Evolutionary conservation across 2,888 invertebrate genomes (phyloP).

Genomic region (Notocelia uddmanniana): DNA sequence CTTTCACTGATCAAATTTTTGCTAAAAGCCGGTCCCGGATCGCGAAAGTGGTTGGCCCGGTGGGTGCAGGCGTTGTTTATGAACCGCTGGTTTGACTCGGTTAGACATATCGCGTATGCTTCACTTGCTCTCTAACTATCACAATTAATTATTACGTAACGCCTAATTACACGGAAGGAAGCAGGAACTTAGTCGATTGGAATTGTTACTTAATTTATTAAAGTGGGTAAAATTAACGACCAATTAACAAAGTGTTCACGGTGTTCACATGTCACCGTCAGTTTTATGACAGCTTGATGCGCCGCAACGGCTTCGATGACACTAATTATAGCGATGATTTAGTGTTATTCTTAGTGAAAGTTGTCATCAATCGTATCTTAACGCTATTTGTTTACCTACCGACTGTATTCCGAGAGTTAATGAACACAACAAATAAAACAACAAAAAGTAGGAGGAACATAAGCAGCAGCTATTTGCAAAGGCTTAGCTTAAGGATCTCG

Average conservation of each 20-base stretch:
- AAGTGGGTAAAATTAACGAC: slow-evolving; percentile 19
- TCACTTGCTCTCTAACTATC: slow-evolving; percentile 37
- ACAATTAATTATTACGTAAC: slow-evolving; percentile 34
- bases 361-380: slow-evolving; percentile 5
- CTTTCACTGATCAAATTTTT: slow-evolving; percentile 86
- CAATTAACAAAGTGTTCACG: slow-evolving; percentile 25
- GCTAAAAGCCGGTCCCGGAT: slow-evolving; percentile 82
- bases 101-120: slow-evolving; percentile 42
- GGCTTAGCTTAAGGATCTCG: slow-evolving; percentile 31
- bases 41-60: slow-evolving; percentile 82
- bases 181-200: slow-evolving; percentile 20
- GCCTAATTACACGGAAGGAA: slow-evolving; percentile 27
- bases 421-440: slow-evolving; percentile 9
- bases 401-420: not conserved
- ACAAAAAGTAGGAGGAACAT: slow-evolving; percentile 17
- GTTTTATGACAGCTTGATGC: slow-evolving; percentile 12
- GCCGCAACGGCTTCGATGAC: slow-evolving; percentile 12
- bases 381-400: not conserved
- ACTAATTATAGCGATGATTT: slow-evolving; percentile 33
- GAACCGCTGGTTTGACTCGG: slow-evolving; percentile 44
- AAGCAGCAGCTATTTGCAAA: slow-evolving; percentile 37
- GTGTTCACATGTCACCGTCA: slow-evolving; percentile 23
- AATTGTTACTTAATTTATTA: slow-evolving; percentile 30
- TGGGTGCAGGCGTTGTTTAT: slow-evolving; percentile 55
- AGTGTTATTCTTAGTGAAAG: slow-evolving; percentile 30